Percentiles rank a stretch among this genome's conserved stretches.
phyloP scores from a whole-genome alignment of 2,797 vertebrate genomes.

The Tragelaphus eurycerus region DNA sequence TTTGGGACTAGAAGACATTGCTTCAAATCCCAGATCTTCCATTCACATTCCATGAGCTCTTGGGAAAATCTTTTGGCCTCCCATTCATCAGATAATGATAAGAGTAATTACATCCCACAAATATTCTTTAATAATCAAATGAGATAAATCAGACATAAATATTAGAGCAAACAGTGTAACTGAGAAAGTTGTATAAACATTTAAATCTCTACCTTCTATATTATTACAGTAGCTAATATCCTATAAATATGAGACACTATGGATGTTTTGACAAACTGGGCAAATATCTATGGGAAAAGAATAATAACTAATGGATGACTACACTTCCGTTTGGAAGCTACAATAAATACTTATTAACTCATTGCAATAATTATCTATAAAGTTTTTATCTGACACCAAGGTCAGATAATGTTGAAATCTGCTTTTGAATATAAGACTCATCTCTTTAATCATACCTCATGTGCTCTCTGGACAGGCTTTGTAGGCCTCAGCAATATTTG shows the following conservation, averaged over 20 bases:
- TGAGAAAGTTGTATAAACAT: conserved; percentile 4
- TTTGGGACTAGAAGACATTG: neutral
- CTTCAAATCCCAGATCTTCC: neutral
- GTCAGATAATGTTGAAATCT: neutral
- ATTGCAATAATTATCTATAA: neutral
- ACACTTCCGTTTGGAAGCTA: conserved; percentile 8
- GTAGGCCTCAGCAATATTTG: neutral
- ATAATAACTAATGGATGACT: conserved; percentile 38
- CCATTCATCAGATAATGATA: neutral
- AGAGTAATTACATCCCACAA: neutral
- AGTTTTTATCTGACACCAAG: neutral
- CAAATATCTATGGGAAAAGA: neutral
- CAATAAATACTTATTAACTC: neutral
- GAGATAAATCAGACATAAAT: neutral
- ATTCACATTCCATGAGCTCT: neutral
- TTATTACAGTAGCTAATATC: neutral
- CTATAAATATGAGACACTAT: neutral
- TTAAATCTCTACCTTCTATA: neutral
- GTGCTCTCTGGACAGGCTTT: neutral
- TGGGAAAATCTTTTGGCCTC: neutral
- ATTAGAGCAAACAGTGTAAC: neutral
- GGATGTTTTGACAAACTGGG: neutral
- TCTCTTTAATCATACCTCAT: neutral
- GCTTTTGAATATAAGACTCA: neutral
- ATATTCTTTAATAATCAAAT: neutral